Percentiles rank a stretch among this genome's conserved stretches.
Conservation (phyloP, 92 coral and sea anemone species). For the Anthopleura xanthogrammica region DNA sequence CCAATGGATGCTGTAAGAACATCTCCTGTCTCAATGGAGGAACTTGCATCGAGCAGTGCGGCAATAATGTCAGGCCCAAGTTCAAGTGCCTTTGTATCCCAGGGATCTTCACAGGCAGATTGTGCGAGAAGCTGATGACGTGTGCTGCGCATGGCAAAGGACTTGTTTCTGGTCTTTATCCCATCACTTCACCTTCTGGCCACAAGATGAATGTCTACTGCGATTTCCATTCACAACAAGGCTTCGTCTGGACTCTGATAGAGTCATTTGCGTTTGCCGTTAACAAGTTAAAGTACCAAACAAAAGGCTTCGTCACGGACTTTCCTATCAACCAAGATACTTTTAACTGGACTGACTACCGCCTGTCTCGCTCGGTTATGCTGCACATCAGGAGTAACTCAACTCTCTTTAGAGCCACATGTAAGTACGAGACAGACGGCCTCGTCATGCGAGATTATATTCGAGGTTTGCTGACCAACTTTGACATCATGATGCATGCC, state of each 20-base stretch:
- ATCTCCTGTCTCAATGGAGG: conserved; percentile 50
- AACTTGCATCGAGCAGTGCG: conserved; percentile 46
- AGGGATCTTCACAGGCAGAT: conserved; percentile 33
- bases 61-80: conserved; percentile 26
- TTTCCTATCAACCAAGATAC: conserved; percentile 19
- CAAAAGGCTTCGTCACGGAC: neutral
- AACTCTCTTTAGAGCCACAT: conserved; percentile 23
- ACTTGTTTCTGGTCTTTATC: conserved; percentile 28
- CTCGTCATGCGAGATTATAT: conserved; percentile 14
- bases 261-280: conserved; percentile 14
- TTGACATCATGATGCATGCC: neutral
- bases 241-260: conserved; percentile 21
- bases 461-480: conserved; percentile 7
- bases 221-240: conserved; percentile 37
- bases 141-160: conserved; percentile 1
- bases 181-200: conserved; percentile 16
- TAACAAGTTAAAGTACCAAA: neutral
- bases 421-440: conserved; percentile 22
- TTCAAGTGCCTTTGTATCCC: conserved; percentile 44
- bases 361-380: conserved; percentile 23
- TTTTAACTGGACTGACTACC: conserved; percentile 32
- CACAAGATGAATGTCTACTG: conserved; percentile 34
- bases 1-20: conserved; percentile 46
- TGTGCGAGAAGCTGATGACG: conserved; percentile 32
- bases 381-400: conserved; percentile 9